phyloP scores from a whole-genome alignment of 1,140 invertebrate species.

The Drosophila insularis region DNA sequence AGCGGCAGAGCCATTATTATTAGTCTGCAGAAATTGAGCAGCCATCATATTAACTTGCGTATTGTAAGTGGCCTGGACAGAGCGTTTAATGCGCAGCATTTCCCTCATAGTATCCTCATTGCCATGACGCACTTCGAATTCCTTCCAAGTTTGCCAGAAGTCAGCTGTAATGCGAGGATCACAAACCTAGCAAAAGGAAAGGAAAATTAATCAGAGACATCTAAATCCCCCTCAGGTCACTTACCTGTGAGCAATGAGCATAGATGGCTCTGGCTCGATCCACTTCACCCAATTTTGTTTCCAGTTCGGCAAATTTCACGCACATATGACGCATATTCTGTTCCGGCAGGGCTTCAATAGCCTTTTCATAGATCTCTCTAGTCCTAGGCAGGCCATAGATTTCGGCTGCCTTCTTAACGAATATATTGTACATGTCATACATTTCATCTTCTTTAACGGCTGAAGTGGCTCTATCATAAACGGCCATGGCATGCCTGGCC shows the following conservation, averaged over 20 bases:
- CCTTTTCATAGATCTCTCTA: slow-evolving; percentile 98
- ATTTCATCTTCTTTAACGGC: slow-evolving; percentile 96
- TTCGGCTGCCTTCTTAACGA: slow-evolving; percentile 98
- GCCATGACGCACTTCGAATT: slow-evolving; percentile 99
- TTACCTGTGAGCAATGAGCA: slow-evolving; percentile 95
- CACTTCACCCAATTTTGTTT: slow-evolving; percentile 98
- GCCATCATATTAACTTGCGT: slow-evolving; percentile 99
- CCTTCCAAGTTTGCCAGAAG: slow-evolving; percentile 99
- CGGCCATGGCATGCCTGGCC: slow-evolving; percentile 98
- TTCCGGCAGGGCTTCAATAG: slow-evolving; percentile 96
- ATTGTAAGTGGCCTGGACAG: slow-evolving; percentile 98
- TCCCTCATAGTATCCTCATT: slow-evolving; percentile 99
- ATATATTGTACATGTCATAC: slow-evolving; percentile 99
- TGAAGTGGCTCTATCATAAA: slow-evolving; percentile 97
- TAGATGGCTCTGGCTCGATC: slow-evolving; percentile 98
- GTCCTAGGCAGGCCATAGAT: slow-evolving; percentile 98
- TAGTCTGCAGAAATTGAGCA: slow-evolving; percentile 95
- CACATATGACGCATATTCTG: slow-evolving; percentile 98
- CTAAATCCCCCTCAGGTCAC: not conserved
- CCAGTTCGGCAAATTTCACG: slow-evolving; percentile 97
- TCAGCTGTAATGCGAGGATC: slow-evolving; percentile 96
- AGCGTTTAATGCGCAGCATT: slow-evolving; percentile 98
- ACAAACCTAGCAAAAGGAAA: slow-evolving; percentile 87
- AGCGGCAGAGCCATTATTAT: slow-evolving; percentile 85
- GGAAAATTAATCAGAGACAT: not conserved